Evolutionary conservation across 2,888 invertebrate species (phyloP), one percentile per base, ranked within the genome.

Genomic region (Alcis repandata): DNA sequence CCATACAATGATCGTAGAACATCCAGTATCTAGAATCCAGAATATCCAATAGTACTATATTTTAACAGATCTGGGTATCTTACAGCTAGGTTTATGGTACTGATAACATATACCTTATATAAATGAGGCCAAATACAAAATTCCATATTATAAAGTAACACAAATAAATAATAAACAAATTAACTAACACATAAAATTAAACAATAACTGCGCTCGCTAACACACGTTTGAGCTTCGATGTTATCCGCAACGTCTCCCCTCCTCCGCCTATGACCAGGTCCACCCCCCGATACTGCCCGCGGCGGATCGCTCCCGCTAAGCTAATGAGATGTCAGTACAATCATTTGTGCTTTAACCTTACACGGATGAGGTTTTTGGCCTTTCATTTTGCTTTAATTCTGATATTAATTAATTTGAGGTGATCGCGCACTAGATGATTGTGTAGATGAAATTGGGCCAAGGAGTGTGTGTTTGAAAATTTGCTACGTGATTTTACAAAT

Each of bases 261-360:
- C 13, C 22, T 22, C 46, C 66, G 58, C 77, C 61, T 38, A 9
- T 73, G 17, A 64, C 75, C 76, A 68, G 69, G 0, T 36, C 78
- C 77, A 67, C 66, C 49, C 56, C 59, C 71, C 70, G 79, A 85
- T 86, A 86, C 83, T 80, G 90, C 90, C 89, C 69, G 73, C 72
- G 90, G 91, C 89, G 77, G 79, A 83, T 82, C 82, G 89, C 86
- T 89, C 88, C 88, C 89, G 90, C 89, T 90, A 90, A 91, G 91
- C 91, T 92, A 92, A 92, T 92, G 92, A 92, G 92, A 92, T 92
- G 92, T 92, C 92, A 92, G 92, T 89, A 91, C 90, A 92, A 92
- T 91, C 90, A 92, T 92, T 92, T 91, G 87, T 86, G 91, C 90
- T 91, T 89, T 90, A 90, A 88, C 89, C 91, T 91, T 87, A 88